Percentiles rank a stretch among this genome's conserved stretches.
Conservation (phyloP, 2,113 vertebrate genomes). For the Melanotaenia duboulayi region DNA sequence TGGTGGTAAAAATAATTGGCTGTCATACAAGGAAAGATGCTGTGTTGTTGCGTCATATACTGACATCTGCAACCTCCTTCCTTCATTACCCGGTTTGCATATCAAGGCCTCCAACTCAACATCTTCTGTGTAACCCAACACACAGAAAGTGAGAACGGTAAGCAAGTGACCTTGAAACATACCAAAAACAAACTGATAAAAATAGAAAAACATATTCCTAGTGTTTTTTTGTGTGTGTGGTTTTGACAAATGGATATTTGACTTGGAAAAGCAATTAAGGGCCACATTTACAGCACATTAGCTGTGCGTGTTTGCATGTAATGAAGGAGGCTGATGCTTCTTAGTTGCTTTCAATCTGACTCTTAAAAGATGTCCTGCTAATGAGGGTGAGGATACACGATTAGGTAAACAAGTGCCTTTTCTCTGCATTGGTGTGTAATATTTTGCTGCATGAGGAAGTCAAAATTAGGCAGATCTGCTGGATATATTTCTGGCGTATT, state of each 20-base stretch:
- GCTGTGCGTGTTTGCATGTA: constrained; percentile 20
- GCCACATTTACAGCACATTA: constrained; percentile 34
- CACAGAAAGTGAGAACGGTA: constrained; percentile 3
- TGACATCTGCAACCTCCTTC: constrained; percentile 27
- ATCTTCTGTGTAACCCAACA: constrained; percentile 18
- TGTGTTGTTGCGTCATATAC: constrained; percentile 6
- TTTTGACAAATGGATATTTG: constrained; percentile 27
- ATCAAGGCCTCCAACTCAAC: constrained; percentile 17
- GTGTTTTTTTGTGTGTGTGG: background rate
- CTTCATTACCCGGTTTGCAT: constrained; percentile 50
- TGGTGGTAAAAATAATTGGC: constrained; percentile 1
- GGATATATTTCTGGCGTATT: too few relatives aligned
- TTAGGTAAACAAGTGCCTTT: background rate
- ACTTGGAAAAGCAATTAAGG: constrained; percentile 13
- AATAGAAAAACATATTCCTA: background rate
- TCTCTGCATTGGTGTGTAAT: background rate
- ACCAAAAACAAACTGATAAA: constrained; percentile 21
- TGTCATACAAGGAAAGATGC: constrained; percentile 36
- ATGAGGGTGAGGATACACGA: constrained; percentile 14
- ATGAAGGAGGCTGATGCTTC: constrained; percentile 22
- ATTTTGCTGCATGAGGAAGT: background rate
- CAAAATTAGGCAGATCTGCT: background rate
- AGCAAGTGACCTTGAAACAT: constrained; percentile 26
- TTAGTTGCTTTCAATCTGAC: constrained; percentile 5
- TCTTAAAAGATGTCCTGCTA: constrained; percentile 10